Evolutionary conservation across 2,888 invertebrate genomes (phyloP).

Genomic region (Rhagophthalmus giganteus): DNA sequence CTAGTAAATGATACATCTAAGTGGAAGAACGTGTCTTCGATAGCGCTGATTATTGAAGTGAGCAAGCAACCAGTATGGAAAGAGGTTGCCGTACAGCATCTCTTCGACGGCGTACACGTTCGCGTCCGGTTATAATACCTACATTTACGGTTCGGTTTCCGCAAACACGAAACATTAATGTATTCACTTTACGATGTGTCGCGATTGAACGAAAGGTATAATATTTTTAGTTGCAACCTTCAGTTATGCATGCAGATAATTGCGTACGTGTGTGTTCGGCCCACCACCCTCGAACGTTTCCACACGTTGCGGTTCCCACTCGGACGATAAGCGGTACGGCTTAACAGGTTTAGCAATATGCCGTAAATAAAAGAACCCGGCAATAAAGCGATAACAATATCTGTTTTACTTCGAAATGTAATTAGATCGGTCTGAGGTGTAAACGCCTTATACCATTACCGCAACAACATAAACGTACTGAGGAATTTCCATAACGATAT

Average conservation of each 20-base stretch:
- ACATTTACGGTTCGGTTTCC: constrained; percentile 19
- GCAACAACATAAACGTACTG: constrained; percentile 9
- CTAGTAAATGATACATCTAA: constrained; percentile 21
- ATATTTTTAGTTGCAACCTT: constrained; percentile 11
- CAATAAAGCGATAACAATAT: constrained; percentile 37
- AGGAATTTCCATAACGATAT: constrained; percentile 24
- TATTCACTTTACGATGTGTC: too few relatives aligned
- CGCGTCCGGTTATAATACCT: too few relatives aligned
- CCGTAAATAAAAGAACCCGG: constrained; percentile 29
- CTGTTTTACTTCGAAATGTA: constrained; percentile 34
- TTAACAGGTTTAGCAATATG: constrained; percentile 31
- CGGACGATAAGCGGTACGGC: constrained; percentile 23
- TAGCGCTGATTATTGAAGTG: constrained; percentile 9
- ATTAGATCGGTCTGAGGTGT: constrained; percentile 34
- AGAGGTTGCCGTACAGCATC: constrained; percentile 13
- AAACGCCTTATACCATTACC: constrained; percentile 15
- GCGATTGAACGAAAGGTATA: constrained; percentile 16
- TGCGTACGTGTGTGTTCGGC: constrained; percentile 24
- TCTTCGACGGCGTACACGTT: too few relatives aligned
- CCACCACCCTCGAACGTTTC: constrained; percentile 25
- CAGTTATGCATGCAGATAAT: constrained; percentile 26
- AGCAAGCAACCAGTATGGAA: constrained; percentile 2
- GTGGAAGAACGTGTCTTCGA: constrained; percentile 26
- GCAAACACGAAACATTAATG: constrained; percentile 22
- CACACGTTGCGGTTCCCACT: constrained; percentile 29